Conservation (phyloP, 1,140 invertebrate species). For the Cephus cinctus region DNA sequence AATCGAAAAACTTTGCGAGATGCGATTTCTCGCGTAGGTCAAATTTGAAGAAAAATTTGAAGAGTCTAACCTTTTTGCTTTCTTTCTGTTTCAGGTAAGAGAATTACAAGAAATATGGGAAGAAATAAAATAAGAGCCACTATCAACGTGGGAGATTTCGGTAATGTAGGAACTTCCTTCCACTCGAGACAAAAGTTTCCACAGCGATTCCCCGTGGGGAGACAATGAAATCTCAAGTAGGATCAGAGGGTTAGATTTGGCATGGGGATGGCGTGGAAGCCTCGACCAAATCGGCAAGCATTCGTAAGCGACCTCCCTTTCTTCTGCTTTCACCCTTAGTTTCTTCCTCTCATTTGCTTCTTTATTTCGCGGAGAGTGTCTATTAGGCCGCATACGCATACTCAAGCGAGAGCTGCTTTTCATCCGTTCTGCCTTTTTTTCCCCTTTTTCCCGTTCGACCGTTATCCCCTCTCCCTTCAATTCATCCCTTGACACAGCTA, state of each 20-base stretch:
- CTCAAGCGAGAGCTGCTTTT: conserved; percentile 22
- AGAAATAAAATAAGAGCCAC: too few species aligned
- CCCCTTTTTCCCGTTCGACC: conserved; percentile 21
- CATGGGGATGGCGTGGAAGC: conserved; percentile 18
- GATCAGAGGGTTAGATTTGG: conserved; percentile 31
- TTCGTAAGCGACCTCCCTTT: conserved; percentile 15
- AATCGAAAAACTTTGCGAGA: too few species aligned
- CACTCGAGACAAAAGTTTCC: conserved; percentile 19
- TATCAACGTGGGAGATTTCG: conserved; percentile 16
- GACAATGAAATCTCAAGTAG: conserved; percentile 32
- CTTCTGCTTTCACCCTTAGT: background rate
- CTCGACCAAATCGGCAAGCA: conserved; percentile 12
- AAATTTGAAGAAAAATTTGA: too few species aligned
- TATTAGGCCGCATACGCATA: conserved; percentile 21
- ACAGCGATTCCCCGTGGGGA: conserved; percentile 24
- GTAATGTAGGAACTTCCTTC: conserved; percentile 10
- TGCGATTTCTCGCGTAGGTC: too few species aligned
- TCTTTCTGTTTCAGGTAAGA: conserved; percentile 36
- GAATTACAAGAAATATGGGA: background rate
- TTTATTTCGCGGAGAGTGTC: conserved; percentile 18
- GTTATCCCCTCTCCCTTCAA: conserved; percentile 14
- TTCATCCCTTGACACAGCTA: too few species aligned
- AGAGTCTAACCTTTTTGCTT: too few species aligned
- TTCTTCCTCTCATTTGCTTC: conserved; percentile 14
- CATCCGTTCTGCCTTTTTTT: too few species aligned